These are phyloP conservation scores for Trachurus trachurus DNA, from an alignment of 2,797 vertebrate species.

Conservation along the genomic window DNA sequence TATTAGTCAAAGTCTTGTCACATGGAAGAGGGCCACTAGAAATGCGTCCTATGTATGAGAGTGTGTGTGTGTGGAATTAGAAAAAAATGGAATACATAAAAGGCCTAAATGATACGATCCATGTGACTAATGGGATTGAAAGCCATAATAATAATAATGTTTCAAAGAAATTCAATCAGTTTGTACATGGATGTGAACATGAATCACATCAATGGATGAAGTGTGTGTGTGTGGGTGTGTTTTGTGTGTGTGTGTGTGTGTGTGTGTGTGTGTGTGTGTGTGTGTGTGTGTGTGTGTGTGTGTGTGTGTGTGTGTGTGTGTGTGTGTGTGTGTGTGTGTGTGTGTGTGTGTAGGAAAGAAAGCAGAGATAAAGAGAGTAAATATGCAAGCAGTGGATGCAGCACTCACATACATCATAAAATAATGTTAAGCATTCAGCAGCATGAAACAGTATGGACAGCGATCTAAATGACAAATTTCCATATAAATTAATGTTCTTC, in stretches of 20 bases:
- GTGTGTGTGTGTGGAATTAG: neutral
- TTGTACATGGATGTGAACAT: neutral
- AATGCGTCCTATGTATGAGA: neutral
- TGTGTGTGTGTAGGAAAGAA: slow-evolving; percentile 10
- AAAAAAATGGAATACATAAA: neutral
- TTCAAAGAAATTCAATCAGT: neutral
- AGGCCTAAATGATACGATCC: neutral
- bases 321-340: neutral
- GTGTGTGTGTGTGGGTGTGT: neutral
- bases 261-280: too few relatives aligned
- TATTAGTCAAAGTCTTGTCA: neutral
- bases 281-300: too few relatives aligned
- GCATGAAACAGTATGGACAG: slow-evolving; percentile 17
- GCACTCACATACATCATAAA: slow-evolving; percentile 27
- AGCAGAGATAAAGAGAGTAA: slow-evolving; percentile 10
- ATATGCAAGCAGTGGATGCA: slow-evolving; percentile 10
- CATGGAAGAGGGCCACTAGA: neutral
- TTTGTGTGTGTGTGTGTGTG: slow-evolving; percentile 6
- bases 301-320: too few relatives aligned
- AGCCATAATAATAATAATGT: neutral
- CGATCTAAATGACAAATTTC: slow-evolving; percentile 66
- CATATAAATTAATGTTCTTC: slow-evolving; percentile 68
- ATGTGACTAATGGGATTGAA: neutral
- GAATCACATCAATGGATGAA: neutral
- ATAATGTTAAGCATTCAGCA: slow-evolving; percentile 39